Percentiles rank a stretch among this genome's conserved stretches.
These are phyloP conservation scores for Muscidifurax raptorellus DNA, from an alignment of 1,140 invertebrate genomes.

Conservation along the genomic window DNA sequence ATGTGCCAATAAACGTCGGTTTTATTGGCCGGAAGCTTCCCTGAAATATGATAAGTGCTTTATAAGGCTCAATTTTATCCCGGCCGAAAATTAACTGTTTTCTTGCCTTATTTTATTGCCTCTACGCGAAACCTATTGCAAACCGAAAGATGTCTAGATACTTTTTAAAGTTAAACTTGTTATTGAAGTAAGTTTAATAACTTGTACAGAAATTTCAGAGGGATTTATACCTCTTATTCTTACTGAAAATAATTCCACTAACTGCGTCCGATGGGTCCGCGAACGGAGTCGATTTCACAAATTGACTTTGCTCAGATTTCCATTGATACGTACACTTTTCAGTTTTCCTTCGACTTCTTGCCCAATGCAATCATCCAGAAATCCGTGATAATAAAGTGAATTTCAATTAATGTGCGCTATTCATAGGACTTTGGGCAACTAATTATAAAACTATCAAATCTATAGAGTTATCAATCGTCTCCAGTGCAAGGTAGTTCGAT, in stretches of 20 bases:
- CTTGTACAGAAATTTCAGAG: background rate
- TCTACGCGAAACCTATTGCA: too few relatives aligned
- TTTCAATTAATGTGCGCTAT: slow-evolving; percentile 64
- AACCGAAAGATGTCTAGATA: background rate
- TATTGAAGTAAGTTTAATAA: background rate
- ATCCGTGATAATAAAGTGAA: slow-evolving; percentile 64
- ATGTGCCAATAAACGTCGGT: slow-evolving; percentile 44
- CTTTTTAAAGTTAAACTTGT: background rate
- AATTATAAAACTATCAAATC: slow-evolving; percentile 53
- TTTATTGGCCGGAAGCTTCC: slow-evolving; percentile 40
- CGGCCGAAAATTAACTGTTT: slow-evolving; percentile 12
- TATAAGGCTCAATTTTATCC: slow-evolving; percentile 39
- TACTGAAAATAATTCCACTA: background rate
- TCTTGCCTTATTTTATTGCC: background rate
- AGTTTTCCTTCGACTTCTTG: slow-evolving; percentile 18
- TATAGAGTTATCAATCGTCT: slow-evolving; percentile 24
- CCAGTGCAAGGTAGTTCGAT: too few relatives aligned
- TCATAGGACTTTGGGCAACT: slow-evolving; percentile 20
- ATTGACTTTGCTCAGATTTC: slow-evolving; percentile 27
- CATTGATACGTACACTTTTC: slow-evolving; percentile 43
- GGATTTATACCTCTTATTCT: background rate
- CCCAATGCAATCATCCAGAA: slow-evolving; percentile 64
- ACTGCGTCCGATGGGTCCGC: background rate
- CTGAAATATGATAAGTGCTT: slow-evolving; percentile 52
- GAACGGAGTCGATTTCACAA: background rate